Conservation (phyloP, 2,888 invertebrate species). For the Melitaea athalia region DNA sequence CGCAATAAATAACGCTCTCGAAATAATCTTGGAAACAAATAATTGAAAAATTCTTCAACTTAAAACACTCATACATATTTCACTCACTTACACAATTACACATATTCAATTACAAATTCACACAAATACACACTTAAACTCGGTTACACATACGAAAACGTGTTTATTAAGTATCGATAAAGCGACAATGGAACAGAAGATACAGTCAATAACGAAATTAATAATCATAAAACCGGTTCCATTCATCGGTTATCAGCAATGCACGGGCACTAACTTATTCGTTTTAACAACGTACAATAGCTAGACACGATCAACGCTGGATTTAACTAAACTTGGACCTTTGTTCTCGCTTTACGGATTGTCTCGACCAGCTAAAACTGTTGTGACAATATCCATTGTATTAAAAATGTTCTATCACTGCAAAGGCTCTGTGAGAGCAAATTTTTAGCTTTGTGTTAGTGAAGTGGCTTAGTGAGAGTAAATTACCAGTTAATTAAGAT, state of each 20-base stretch:
- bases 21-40: too few relatives aligned
- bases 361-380: conserved; percentile 43
- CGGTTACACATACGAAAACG: too few relatives aligned
- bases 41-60: too few relatives aligned
- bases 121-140: too few relatives aligned
- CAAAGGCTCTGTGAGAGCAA: background rate
- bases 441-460: background rate
- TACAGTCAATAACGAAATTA: conserved; percentile 1
- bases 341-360: conserved; percentile 47
- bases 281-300: conserved; percentile 47
- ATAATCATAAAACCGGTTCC: conserved; percentile 1
- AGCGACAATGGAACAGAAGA: background rate
- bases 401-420: conserved; percentile 12
- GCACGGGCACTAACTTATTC: conserved; percentile 48
- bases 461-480: background rate
- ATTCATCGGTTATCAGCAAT: conserved; percentile 37
- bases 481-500: too few relatives aligned
- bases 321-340: conserved; percentile 47
- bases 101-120: too few relatives aligned
- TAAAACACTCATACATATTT: too few relatives aligned
- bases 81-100: too few relatives aligned
- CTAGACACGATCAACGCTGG: conserved; percentile 45
- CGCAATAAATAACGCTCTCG: too few relatives aligned
- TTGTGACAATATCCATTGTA: conserved; percentile 28
- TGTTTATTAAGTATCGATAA: too few relatives aligned